phyloP scores from a whole-genome alignment of 2,113 vertebrate species.

The Gadus chalcogrammus region DNA sequence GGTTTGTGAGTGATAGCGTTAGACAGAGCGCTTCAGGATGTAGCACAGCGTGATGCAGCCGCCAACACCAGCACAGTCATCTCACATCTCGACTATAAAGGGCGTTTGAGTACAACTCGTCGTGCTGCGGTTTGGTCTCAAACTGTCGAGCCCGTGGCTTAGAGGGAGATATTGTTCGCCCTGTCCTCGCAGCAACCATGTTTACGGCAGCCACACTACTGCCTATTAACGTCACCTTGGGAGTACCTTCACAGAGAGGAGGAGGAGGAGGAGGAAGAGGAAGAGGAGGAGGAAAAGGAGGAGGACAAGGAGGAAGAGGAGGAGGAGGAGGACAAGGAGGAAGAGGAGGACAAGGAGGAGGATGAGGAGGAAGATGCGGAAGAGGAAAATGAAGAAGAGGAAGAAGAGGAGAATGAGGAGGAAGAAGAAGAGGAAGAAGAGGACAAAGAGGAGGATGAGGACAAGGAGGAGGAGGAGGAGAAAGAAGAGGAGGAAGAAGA shows the following conservation, averaged over 20 bases:
- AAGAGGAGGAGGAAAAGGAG: background rate
- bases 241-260: conserved; percentile 53
- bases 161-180: conserved; percentile 39
- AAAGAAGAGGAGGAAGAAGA: background rate
- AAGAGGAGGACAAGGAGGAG: background rate
- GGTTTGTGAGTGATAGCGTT: conserved; percentile 24
- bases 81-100: background rate
- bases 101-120: conserved; percentile 25
- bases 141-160: conserved; percentile 31
- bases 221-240: conserved; percentile 58
- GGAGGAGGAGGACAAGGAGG: background rate
- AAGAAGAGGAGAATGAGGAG: conserved; percentile 7
- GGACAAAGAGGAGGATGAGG: background rate
- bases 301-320: no score
- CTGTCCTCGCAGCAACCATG: conserved; percentile 48
- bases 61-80: background rate
- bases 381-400: no score
- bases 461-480: no score
- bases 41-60: no score
- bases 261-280: conserved; percentile 21
- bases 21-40: background rate
- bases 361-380: no score
- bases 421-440: conserved; percentile 13
- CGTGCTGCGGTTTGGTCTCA: conserved; percentile 41
- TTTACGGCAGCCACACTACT: conserved; percentile 40